A percentile compares a stretch with the other conserved stretches of the same genome.
Conservation (phyloP, 2,888 invertebrate species). For the Ypsolopha sequella region DNA sequence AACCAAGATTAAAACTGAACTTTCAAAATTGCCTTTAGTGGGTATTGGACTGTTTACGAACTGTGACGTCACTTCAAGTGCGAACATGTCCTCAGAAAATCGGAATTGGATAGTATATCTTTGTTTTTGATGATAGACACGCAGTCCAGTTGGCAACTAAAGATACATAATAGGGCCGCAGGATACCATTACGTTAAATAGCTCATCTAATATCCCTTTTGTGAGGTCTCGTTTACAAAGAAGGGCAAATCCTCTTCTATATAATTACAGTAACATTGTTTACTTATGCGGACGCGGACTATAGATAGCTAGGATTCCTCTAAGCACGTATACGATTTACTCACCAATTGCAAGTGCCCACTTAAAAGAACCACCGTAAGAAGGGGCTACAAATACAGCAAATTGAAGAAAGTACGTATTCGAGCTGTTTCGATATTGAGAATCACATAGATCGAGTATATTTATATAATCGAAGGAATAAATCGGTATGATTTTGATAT, state of each 20-base stretch:
- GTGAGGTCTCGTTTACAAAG: neutral
- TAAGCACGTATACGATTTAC: constrained; percentile 7
- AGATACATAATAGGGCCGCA: too few relatives aligned
- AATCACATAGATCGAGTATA: neutral
- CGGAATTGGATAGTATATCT: too few relatives aligned
- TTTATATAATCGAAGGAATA: neutral
- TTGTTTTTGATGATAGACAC: too few relatives aligned
- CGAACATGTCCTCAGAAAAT: too few relatives aligned
- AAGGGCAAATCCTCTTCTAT: too few relatives aligned
- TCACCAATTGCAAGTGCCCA: constrained; percentile 62
- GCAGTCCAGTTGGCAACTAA: too few relatives aligned
- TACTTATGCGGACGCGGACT: neutral
- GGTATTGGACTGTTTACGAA: too few relatives aligned
- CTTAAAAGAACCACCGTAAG: constrained; percentile 67
- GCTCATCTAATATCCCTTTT: neutral
- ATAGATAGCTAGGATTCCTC: neutral
- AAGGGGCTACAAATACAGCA: constrained; percentile 57
- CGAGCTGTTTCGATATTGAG: neutral
- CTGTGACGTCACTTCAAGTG: too few relatives aligned
- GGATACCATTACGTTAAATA: neutral
- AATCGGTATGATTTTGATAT: neutral
- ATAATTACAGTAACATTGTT: constrained; percentile 3
- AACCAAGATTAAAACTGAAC: too few relatives aligned
- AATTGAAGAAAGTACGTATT: constrained; percentile 30
- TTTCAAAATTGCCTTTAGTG: too few relatives aligned